These are phyloP conservation scores for Agonopterix arenella DNA, from an alignment of 2,888 invertebrate species.

Conservation along the genomic window DNA sequence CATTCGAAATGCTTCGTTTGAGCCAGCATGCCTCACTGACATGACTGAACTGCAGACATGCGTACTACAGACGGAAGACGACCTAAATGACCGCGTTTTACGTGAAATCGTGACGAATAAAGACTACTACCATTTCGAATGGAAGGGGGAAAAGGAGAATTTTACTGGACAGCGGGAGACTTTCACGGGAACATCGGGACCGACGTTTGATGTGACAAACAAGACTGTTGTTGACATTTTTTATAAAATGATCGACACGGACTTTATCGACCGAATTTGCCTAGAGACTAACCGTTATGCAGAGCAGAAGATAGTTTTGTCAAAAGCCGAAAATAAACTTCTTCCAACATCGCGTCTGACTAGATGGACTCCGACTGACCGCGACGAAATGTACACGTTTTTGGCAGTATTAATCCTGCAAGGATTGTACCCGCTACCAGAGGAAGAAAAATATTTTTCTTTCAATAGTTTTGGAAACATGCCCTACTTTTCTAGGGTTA, in stretches of 20 bases:
- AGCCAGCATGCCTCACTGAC: constrained; percentile 5
- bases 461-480: constrained; percentile 20
- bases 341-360: constrained; percentile 3
- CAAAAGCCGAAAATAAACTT: constrained; percentile 8
- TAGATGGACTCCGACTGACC: constrained; percentile 12
- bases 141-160: constrained; percentile 1
- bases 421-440: constrained; percentile 17
- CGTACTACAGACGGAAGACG: constrained; percentile 5
- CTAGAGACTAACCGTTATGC: constrained; percentile 13
- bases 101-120: constrained; percentile 8
- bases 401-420: constrained; percentile 17
- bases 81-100: constrained; percentile 8
- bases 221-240: constrained; percentile 3
- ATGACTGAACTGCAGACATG: not conserved
- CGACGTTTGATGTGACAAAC: not conserved
- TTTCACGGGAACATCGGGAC: constrained; percentile 4
- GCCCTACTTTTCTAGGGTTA: constrained; percentile 16
- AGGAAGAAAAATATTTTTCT: constrained; percentile 16
- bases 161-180: constrained; percentile 4
- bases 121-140: constrained; percentile 4
- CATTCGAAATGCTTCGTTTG: constrained; percentile 3
- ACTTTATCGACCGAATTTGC: constrained; percentile 7
- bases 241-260: constrained; percentile 6
- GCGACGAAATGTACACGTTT: constrained; percentile 15
- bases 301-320: constrained; percentile 7